These are phyloP conservation scores for Micromesistius poutassou DNA, from an alignment of 2,797 vertebrate species.

Conservation along the genomic window DNA sequence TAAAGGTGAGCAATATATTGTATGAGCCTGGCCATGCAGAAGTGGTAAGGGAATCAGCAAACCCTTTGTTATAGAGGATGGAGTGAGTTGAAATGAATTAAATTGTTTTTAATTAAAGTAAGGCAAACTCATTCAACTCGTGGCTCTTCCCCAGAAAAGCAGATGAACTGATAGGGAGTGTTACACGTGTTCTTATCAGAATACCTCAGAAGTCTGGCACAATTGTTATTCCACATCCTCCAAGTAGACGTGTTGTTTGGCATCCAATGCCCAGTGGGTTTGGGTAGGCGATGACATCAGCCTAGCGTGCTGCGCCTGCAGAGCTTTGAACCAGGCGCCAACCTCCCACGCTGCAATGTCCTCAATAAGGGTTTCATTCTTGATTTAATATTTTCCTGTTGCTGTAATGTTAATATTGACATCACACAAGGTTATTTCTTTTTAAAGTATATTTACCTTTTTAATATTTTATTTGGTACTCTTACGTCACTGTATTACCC, in stretches of 20 bases:
- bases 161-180: background rate
- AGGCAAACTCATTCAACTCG: too few species aligned
- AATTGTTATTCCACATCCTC: too few species aligned
- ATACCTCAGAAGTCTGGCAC: too few species aligned
- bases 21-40: too few species aligned
- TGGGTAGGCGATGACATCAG: background rate
- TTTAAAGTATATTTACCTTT: background rate
- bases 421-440: too few species aligned
- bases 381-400: background rate
- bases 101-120: too few species aligned
- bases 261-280: background rate
- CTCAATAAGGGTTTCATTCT: background rate
- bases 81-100: background rate
- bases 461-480: background rate
- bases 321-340: background rate
- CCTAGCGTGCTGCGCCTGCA: background rate
- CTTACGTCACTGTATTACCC: background rate
- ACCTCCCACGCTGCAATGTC: background rate
- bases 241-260: background rate
- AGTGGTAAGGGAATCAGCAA: too few species aligned
- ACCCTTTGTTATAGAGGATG: background rate
- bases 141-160: background rate
- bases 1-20: background rate
- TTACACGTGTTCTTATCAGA: too few species aligned
- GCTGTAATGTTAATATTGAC: background rate